phyloP scores from a whole-genome alignment of 2,888 invertebrate species.

The Adela reaumurella region DNA sequence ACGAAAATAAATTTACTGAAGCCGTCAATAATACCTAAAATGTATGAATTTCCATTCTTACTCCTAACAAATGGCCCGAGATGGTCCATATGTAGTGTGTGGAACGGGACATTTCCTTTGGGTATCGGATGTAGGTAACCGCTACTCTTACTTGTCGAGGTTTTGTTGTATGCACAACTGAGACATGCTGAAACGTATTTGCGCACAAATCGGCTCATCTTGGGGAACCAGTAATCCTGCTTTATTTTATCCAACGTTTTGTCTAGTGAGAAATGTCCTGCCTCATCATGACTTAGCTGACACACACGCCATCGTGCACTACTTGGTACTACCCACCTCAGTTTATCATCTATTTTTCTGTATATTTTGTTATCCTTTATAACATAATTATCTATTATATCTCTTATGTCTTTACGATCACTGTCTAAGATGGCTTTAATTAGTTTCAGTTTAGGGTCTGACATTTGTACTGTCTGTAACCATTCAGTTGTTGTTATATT shows the following conservation, averaged over 20 bases:
- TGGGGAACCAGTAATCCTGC: slow-evolving; percentile 3
- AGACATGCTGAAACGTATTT: slow-evolving; percentile 4
- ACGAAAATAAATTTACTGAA: slow-evolving; percentile 8
- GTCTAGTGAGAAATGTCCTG: background rate
- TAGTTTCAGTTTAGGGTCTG: slow-evolving; percentile 2
- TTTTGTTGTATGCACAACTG: slow-evolving; percentile 4
- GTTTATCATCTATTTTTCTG: background rate
- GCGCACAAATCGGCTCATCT: slow-evolving; percentile 2
- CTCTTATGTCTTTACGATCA: background rate
- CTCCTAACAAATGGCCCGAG: slow-evolving; percentile 11
- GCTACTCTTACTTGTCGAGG: slow-evolving; percentile 3
- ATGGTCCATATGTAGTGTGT: slow-evolving; percentile 11
- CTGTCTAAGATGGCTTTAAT: slow-evolving; percentile 1
- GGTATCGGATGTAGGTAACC: slow-evolving; percentile 11
- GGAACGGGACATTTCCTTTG: slow-evolving; percentile 11
- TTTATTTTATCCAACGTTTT: slow-evolving; percentile 3
- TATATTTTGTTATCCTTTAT: slow-evolving; percentile 3
- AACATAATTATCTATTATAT: slow-evolving; percentile 1
- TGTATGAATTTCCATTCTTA: slow-evolving; percentile 5
- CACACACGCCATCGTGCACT: slow-evolving; percentile 3
- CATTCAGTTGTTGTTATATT: slow-evolving; percentile 8
- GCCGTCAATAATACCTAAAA: slow-evolving; percentile 8
- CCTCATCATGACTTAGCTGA: background rate
- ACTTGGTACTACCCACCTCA: slow-evolving; percentile 5
- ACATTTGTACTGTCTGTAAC: slow-evolving; percentile 13